A percentile compares a stretch with the other conserved stretches of the same genome.
phyloP scores from a whole-genome alignment of 2,888 invertebrate genomes.

The Eristalis pertinax region DNA sequence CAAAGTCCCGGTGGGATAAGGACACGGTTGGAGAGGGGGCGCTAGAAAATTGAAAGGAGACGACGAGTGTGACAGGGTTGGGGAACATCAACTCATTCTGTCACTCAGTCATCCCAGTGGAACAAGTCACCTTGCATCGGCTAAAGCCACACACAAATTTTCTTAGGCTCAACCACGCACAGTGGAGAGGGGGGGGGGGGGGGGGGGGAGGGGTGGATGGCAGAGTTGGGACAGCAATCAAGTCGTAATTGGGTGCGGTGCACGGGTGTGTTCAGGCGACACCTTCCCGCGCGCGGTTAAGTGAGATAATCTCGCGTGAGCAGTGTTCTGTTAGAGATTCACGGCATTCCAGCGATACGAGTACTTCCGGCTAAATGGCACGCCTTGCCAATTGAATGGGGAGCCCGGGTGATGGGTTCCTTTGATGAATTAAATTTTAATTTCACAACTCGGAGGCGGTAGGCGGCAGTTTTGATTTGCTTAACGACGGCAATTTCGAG shows the following conservation, averaged over 20 bases:
- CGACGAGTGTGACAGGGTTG: background rate
- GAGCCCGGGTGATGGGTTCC: background rate
- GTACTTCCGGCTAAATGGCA: background rate
- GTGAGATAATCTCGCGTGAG: conserved; percentile 31
- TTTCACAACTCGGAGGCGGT: background rate
- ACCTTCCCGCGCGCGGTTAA: conserved; percentile 18
- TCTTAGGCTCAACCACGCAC: conserved; percentile 4
- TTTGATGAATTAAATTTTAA: conserved; percentile 1
- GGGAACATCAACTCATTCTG: conserved; percentile 15
- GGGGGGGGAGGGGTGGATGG: background rate
- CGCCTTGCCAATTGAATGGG: background rate
- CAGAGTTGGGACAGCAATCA: conserved; percentile 8
- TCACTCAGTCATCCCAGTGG: background rate
- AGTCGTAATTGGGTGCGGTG: conserved; percentile 18
- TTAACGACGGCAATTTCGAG: background rate
- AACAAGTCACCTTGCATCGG: background rate
- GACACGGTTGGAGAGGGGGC: background rate
- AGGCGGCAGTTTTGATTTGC: background rate
- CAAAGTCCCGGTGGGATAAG: conserved; percentile 7
- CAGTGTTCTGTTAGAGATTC: conserved; percentile 28
- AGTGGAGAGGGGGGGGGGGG: background rate
- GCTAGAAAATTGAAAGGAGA: conserved; percentile 31
- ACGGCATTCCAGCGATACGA: background rate
- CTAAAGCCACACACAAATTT: conserved; percentile 42
- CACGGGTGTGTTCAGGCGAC: conserved; percentile 20